Evolutionary conservation across 1,140 invertebrate species (phyloP).

Genomic region (Listronotus bonariensis): DNA sequence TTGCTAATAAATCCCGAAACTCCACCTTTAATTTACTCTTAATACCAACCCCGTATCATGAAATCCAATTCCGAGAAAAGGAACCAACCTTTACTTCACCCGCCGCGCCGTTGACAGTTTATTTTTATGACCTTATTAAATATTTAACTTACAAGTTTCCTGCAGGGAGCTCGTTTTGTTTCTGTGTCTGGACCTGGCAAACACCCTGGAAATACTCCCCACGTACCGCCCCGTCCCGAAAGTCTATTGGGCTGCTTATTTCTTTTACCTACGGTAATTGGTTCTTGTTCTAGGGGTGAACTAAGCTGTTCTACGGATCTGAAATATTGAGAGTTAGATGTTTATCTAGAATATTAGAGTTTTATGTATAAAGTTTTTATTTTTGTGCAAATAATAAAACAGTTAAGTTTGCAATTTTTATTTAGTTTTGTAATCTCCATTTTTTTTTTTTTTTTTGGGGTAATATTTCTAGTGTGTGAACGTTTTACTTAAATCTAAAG

Average conservation of each 20-base stretch:
- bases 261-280: constrained; percentile 54
- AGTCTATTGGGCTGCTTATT: constrained; percentile 51
- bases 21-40: no score
- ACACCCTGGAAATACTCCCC: constrained; percentile 84
- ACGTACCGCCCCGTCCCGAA: constrained; percentile 66
- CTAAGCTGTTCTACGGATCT: constrained; percentile 73
- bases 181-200: constrained; percentile 81
- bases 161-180: constrained; percentile 64
- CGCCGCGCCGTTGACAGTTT: not conserved
- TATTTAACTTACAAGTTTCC: constrained; percentile 42
- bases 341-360: no score
- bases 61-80: not conserved
- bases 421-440: no score
- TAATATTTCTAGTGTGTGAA: no score
- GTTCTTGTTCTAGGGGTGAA: constrained; percentile 62
- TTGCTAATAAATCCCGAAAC: no score
- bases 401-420: no score
- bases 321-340: constrained; percentile 8
- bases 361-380: no score
- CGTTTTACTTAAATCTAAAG: no score
- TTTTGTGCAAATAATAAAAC: no score
- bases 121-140: no score
- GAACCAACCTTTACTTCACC: not conserved
- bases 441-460: no score
- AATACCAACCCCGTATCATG: no score